These are phyloP conservation scores for Trichonephila clavipes DNA, from an alignment of 1,140 invertebrate species.

Conservation along the genomic window DNA sequence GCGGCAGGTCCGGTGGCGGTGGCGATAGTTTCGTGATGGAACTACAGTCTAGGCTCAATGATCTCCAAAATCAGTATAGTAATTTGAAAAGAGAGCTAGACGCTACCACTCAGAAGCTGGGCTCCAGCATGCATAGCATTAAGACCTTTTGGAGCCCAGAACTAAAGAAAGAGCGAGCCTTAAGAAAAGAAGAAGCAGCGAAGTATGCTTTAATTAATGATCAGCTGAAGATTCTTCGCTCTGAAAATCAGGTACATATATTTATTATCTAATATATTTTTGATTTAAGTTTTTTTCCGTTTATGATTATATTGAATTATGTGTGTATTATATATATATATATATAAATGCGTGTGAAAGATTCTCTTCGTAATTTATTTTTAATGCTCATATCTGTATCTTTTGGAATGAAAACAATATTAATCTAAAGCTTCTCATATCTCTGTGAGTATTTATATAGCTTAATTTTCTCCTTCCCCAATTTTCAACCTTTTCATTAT, in stretches of 20 bases:
- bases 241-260: constrained; percentile 94
- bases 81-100: constrained; percentile 98
- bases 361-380: too few relatives aligned
- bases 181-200: constrained; percentile 98
- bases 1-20: constrained; percentile 86
- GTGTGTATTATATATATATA: too few relatives aligned
- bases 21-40: constrained; percentile 86
- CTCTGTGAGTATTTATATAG: too few relatives aligned
- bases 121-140: constrained; percentile 99
- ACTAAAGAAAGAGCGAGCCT: constrained; percentile 97
- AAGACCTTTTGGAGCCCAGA: constrained; percentile 99
- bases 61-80: constrained; percentile 97
- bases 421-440: too few relatives aligned
- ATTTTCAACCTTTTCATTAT: too few relatives aligned
- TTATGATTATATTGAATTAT: too few relatives aligned
- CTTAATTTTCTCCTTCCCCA: too few relatives aligned
- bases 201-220: constrained; percentile 98
- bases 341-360: too few relatives aligned
- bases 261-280: background rate
- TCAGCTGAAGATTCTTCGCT: constrained; percentile 96
- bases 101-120: constrained; percentile 97
- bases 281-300: too few relatives aligned
- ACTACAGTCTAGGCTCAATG: constrained; percentile 95
- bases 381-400: too few relatives aligned
- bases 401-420: too few relatives aligned